Conservation (phyloP, 2,113 vertebrate species). For the Mixornis gularis region DNA sequence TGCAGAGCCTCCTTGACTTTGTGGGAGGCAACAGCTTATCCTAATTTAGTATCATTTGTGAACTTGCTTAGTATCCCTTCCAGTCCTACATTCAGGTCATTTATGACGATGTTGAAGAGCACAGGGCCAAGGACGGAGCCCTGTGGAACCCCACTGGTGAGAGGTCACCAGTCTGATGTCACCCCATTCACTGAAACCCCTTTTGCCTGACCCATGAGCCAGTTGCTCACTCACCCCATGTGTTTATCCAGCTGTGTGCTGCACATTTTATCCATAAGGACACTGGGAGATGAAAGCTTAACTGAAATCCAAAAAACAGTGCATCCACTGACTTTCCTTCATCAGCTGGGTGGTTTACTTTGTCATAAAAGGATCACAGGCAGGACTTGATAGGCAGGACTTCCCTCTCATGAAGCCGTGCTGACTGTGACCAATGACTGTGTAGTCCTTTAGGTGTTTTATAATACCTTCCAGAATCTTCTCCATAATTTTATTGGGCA, state of each 20-base stretch:
- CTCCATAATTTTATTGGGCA: not conserved
- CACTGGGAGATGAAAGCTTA: not conserved
- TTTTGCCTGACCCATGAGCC: fast-evolving
- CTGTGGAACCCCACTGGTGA: fast-evolving
- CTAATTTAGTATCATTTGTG: not conserved
- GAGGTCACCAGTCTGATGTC: not conserved
- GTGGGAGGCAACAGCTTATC: not conserved
- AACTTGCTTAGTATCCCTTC: not conserved
- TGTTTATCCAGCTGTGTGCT: not conserved
- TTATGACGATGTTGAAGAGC: not conserved
- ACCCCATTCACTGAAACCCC: no score
- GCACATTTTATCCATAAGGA: not conserved
- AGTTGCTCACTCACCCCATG: not conserved
- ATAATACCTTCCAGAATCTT: not conserved
- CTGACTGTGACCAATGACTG: not conserved
- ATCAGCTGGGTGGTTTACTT: not conserved
- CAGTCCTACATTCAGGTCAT: fast-evolving
- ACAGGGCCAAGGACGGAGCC: fast-evolving
- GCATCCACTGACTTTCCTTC: not conserved
- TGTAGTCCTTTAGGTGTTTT: not conserved
- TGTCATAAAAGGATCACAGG: not conserved
- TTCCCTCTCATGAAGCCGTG: fast-evolving
- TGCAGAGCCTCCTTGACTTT: not conserved
- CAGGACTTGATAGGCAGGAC: not conserved
- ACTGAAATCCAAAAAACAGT: not conserved